Evolutionary conservation across 2,113 vertebrate species (phyloP), one percentile per base, ranked within the genome.

Genomic region (Hyla sarda): DNA sequence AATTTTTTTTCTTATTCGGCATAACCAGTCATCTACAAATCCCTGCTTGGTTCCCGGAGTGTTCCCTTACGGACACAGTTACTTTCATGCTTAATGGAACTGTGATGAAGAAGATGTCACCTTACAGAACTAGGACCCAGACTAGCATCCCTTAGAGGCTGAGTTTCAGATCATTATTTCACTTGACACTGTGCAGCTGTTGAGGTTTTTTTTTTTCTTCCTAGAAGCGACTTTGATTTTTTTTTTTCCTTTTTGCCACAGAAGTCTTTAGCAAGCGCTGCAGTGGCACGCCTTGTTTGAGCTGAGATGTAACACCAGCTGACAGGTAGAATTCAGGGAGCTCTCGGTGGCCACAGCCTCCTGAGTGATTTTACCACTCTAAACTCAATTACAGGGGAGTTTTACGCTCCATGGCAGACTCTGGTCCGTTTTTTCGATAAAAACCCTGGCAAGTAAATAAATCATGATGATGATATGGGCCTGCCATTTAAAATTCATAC

Each of bases 301-400:
- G 92, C 89, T 92, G 93, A 97, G 97, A 98, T 96, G 92, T 98
- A 98, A 99, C 93, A 92, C 90, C 93, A 95, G 93, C 94, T 98
- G 98, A 97, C 97, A 99, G 96, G 95, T 95, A 94, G 96, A 95
- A 97, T 98, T 95, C 92, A 89, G 95, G 95, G 92, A 93, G 93
- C 92, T 97, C 97, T 98, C 97, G 91, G 90, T 96, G 95, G 97
- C 96, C 92, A 60, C 95, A 92, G 92, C 94, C 95, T 94, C 91
- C 92, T 93, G 94, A 93, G 92, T 92, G 90, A 91, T 92, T 93
- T 93, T 91, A 93, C 93, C 93, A 93, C 94, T 96, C 94, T 93
- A 94, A 93, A 94, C 94, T 93, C 94, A 94, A 94, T 95, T 95
- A 95, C 92, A 93, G 93, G 84, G 87, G 89, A 90, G 92, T 93